These are phyloP conservation scores for Hemiscyllium ocellatum DNA, from an alignment of 2,113 vertebrate genomes.

Conservation along the genomic window DNA sequence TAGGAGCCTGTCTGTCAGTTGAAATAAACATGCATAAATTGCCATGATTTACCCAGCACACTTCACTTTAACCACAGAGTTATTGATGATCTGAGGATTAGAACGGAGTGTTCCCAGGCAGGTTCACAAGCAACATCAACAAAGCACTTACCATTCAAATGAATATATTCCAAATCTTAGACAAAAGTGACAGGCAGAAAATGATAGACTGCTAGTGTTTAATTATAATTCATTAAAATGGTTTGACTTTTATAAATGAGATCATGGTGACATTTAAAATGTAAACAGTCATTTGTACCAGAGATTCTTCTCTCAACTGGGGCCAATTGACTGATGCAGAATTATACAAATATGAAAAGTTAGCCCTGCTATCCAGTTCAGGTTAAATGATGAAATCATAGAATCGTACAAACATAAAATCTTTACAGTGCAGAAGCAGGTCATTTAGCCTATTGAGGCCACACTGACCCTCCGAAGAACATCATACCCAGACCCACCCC, in stretches of 20 bases:
- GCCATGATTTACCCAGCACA: background rate
- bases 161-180: conserved; percentile 14
- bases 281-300: background rate
- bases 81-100: background rate
- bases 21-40: background rate
- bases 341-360: background rate
- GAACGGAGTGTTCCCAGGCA: background rate
- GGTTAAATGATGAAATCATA: background rate
- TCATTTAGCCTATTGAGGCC: too few relatives aligned
- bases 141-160: background rate
- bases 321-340: background rate
- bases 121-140: background rate
- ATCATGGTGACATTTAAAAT: background rate
- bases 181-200: background rate
- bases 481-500: too few relatives aligned
- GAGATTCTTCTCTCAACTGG: background rate
- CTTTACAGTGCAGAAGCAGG: too few relatives aligned
- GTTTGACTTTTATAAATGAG: conserved; percentile 26
- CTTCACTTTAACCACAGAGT: background rate
- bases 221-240: background rate
- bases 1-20: background rate
- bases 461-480: too few relatives aligned
- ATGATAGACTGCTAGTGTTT: conserved; percentile 3
- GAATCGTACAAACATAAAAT: too few relatives aligned
- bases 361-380: background rate